Evolutionary conservation across 2,888 invertebrate genomes (phyloP).

Genomic region (Caenorhabditis afra): DNA sequence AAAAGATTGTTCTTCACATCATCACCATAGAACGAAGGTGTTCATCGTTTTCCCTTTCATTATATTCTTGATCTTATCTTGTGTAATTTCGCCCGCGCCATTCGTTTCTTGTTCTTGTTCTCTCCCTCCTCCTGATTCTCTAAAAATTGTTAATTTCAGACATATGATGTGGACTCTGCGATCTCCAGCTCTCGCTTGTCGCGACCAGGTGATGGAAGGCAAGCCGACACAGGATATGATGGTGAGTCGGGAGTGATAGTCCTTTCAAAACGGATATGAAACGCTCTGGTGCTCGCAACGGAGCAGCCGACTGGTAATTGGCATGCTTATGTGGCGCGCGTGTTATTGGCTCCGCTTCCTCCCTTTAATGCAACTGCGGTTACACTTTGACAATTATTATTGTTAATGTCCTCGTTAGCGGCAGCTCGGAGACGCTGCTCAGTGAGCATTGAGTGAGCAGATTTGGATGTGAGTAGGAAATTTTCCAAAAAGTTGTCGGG

Average conservation of each 20-base stretch:
- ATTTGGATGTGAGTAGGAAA: not conserved
- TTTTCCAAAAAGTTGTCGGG: constrained; percentile 1
- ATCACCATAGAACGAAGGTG: not conserved
- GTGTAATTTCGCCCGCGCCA: not conserved
- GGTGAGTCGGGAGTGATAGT: constrained; percentile 57
- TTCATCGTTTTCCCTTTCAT: not conserved
- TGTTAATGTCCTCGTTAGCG: constrained; percentile 9
- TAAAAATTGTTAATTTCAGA: constrained; percentile 60
- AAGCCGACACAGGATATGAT: constrained; percentile 79
- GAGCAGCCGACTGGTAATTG: constrained; percentile 24
- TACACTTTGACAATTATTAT: constrained; percentile 35
- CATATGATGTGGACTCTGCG: constrained; percentile 77
- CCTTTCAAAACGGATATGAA: constrained; percentile 3
- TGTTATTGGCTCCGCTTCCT: constrained; percentile 2
- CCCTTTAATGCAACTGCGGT: not conserved
- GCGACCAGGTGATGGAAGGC: constrained; percentile 77
- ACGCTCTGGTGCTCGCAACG: constrained; percentile 5
- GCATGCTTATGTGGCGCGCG: constrained; percentile 15
- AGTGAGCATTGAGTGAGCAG: not conserved
- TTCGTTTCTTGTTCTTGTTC: not conserved
- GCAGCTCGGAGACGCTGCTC: not conserved
- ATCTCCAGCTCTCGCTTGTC: constrained; percentile 69
- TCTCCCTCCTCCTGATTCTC: not conserved
- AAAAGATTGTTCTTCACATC: not conserved
- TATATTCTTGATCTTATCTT: not conserved